Base-by-base conservation (phyloP, 2,113 vertebrate species). In the Ia io region DNA sequence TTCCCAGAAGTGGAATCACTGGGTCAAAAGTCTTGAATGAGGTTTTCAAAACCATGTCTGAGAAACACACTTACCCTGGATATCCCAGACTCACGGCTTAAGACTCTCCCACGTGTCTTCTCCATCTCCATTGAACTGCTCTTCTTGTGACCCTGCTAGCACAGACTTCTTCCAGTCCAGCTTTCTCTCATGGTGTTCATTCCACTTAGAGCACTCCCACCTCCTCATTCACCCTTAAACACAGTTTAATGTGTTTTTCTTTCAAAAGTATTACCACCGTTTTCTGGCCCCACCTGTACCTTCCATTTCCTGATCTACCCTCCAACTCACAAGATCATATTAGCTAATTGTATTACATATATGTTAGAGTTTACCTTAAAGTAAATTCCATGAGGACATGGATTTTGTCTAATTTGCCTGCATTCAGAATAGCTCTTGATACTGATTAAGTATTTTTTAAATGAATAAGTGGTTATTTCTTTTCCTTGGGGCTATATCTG, bases 91-190 rank as follows among this genome's bases (percentile, higher is more conserved):
- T 2, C 32, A 5, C 37, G 7, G 42, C 30, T 11, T 61, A 37
- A n/a, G 53, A 4, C 17, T 35, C 14, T 67, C 16, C 16, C 42
- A 5, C 0, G 0, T 88, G 4, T 70, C 28, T 49, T 76, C 22
- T 76, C 37, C 5, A 2, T 53, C 18, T 28, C 13, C 20, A 3
- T 20, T 51, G 63, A 84, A n/a, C 13, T 90, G 23, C 25, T 77
- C 10, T 87, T 51, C 87, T 47, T 10, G 1, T 3, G 20, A 65
- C 42, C 6, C 30, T 32, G 67, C 12, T 25, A 47, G 20, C 56
- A 70, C 40, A 63, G 47, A 4, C 5, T 53, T 95, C 49, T 49
- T 73, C 49, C 90, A 53, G 32, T 37, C 20, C 17, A 25, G 9
- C 25, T 69, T 74, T 61, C 25, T 25, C 28, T 51, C 13, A 1